These are phyloP conservation scores for Apeira syringaria DNA, from an alignment of 2,888 invertebrate genomes.

Conservation along the genomic window DNA sequence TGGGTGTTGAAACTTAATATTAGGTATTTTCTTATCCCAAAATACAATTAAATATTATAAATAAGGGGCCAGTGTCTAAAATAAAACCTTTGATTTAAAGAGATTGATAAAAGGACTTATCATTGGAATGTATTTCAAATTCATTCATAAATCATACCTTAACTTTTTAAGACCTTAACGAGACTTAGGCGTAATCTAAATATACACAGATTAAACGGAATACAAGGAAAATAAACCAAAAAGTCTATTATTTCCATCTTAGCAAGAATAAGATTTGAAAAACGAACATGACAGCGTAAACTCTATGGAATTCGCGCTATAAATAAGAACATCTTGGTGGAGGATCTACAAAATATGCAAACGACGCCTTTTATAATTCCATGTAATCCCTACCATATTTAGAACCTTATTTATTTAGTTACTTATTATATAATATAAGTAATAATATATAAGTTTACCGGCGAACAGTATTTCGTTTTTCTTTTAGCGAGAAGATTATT, in stretches of 20 bases:
- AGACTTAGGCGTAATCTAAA: neutral
- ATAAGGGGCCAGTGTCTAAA: too few species aligned
- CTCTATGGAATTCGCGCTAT: slow-evolving; percentile 37
- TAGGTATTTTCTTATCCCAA: too few species aligned
- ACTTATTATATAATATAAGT: too few species aligned
- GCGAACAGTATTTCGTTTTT: too few species aligned
- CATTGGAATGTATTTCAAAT: too few species aligned
- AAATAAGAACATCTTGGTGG: slow-evolving; percentile 46
- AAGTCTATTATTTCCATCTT: slow-evolving; percentile 2
- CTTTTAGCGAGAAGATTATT: too few species aligned
- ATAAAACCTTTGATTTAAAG: too few species aligned
- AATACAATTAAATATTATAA: too few species aligned
- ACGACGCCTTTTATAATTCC: slow-evolving; percentile 42
- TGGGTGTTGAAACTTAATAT: too few species aligned
- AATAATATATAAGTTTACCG: too few species aligned
- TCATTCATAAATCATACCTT: too few species aligned
- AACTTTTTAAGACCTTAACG: too few species aligned
- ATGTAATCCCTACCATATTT: slow-evolving; percentile 23
- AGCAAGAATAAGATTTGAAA: slow-evolving; percentile 9
- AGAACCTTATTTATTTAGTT: slow-evolving; percentile 23
- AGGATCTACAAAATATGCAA: slow-evolving; percentile 54
- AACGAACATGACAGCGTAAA: slow-evolving; percentile 31
- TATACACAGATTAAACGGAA: neutral
- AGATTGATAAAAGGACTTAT: neutral
- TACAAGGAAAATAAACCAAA: neutral